Percentiles rank a stretch among this genome's conserved stretches.
Evolutionary conservation across 2,797 vertebrate species (phyloP).

Genomic region (Psittacula echo): DNA sequence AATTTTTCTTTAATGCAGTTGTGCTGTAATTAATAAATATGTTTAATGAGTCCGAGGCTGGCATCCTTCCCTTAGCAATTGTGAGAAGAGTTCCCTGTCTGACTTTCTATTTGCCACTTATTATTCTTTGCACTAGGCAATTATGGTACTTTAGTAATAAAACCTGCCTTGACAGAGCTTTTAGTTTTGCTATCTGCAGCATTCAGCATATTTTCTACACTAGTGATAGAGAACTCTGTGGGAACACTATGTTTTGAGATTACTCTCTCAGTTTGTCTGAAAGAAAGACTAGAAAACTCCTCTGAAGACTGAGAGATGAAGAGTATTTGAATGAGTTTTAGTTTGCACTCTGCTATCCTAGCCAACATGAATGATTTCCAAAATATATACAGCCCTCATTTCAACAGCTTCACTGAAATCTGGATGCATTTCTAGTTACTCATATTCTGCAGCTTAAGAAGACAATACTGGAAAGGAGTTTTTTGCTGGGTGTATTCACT

Average conservation of each 20-base stretch:
- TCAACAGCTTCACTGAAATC: neutral
- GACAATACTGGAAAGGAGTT: neutral
- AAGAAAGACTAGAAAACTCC: neutral
- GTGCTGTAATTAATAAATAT: constrained; percentile 11
- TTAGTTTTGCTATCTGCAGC: neutral
- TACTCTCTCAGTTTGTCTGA: neutral
- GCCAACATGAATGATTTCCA: neutral
- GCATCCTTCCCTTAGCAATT: neutral
- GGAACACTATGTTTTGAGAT: neutral
- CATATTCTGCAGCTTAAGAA: neutral
- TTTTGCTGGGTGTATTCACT: neutral
- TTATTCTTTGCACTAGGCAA: neutral
- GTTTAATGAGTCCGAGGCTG: neutral
- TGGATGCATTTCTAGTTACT: neutral
- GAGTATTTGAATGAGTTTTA: neutral
- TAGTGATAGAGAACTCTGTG: neutral
- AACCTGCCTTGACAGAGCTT: neutral
- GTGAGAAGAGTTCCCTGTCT: neutral
- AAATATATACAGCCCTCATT: neutral
- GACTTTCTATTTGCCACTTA: neutral
- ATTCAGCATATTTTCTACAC: neutral
- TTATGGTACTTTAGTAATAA: neutral
- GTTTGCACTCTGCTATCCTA: neutral
- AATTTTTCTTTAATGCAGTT: neutral
- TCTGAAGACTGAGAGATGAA: neutral